phyloP scores from a whole-genome alignment of 2,797 vertebrate species.

The Rhinella marina region DNA sequence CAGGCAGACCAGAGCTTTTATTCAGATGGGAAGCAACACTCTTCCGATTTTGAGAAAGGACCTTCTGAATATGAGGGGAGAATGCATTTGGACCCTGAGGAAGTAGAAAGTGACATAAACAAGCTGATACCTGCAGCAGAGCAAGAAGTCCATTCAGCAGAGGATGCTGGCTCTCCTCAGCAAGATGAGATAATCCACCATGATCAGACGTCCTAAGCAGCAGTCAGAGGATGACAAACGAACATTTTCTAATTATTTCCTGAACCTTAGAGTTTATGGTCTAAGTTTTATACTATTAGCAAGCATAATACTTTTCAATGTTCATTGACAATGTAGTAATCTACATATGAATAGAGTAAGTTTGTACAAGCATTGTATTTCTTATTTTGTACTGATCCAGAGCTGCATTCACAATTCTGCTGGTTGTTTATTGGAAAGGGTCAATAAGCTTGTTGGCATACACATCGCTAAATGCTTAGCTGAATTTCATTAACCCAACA shows the following conservation, averaged over 20 bases:
- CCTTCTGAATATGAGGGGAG: background rate
- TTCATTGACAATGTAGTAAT: background rate
- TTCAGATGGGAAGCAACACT: slow-evolving; percentile 60
- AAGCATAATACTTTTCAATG: background rate
- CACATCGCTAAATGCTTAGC: background rate
- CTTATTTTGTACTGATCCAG: background rate
- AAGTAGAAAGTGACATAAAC: background rate
- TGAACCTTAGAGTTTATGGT: background rate
- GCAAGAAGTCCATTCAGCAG: background rate
- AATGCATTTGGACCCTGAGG: background rate
- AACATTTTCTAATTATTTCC: background rate
- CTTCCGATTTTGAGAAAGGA: slow-evolving; percentile 19
- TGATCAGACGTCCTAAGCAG: background rate
- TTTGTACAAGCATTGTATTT: background rate
- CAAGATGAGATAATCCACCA: background rate
- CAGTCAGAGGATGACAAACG: background rate
- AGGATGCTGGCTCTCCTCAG: background rate
- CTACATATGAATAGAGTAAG: too few species aligned
- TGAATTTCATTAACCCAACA: background rate
- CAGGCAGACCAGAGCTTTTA: slow-evolving; percentile 64
- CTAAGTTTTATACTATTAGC: background rate
- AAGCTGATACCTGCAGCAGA: background rate
- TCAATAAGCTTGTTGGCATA: background rate
- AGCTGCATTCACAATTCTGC: background rate
- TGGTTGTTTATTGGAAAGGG: background rate